Evolutionary conservation across 2,797 vertebrate genomes (phyloP).

Genomic region (Phylloscopus collybita): DNA sequence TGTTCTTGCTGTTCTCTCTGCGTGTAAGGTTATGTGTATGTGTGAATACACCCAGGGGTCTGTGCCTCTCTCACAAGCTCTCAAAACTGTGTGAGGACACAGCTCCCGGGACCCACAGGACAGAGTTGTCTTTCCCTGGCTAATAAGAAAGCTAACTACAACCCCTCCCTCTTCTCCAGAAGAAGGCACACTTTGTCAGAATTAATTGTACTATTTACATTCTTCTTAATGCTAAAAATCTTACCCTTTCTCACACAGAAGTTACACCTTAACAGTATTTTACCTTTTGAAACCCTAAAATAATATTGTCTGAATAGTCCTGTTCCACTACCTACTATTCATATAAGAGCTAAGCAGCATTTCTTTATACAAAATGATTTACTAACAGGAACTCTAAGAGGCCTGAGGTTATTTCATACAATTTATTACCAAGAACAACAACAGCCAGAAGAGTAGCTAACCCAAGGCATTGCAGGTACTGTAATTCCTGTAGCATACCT

Average conservation of each 20-base stretch:
- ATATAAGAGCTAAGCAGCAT: neutral
- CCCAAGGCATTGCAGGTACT: neutral
- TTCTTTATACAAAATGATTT: neutral
- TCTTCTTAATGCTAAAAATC: neutral
- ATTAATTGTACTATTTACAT: neutral
- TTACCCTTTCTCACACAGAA: neutral
- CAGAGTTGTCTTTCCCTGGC: neutral
- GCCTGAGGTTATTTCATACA: neutral
- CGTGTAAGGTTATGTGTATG: rapidly evolving
- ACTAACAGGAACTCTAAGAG: neutral
- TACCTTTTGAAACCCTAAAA: neutral
- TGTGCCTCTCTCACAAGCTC: neutral
- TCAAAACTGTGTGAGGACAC: neutral
- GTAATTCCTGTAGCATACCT: neutral
- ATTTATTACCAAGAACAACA: neutral
- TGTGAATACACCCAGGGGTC: too few relatives aligned
- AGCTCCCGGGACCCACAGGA: neutral
- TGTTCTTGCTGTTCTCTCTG: neutral
- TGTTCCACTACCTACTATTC: neutral
- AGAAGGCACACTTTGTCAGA: neutral
- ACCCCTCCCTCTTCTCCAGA: neutral
- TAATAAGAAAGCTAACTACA: neutral
- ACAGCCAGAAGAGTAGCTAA: neutral
- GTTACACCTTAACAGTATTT: neutral
- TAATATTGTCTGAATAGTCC: neutral